Evolutionary conservation across 2,113 vertebrate species (phyloP).

Genomic region (Bathybates hornii): DNA sequence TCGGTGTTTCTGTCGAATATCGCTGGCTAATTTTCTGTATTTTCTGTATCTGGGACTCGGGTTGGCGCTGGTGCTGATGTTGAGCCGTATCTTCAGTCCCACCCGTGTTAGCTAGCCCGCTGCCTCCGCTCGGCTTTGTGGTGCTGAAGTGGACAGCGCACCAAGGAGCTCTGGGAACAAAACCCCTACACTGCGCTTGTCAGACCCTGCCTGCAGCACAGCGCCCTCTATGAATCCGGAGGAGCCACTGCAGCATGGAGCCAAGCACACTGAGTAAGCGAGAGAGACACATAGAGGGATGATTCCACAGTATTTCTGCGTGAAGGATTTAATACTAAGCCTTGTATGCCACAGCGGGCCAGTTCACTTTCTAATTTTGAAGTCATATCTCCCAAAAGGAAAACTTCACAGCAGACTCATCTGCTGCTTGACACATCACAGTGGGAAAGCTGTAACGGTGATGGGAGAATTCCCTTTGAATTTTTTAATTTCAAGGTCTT

Average conservation of each 20-base stretch:
- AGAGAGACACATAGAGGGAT: conserved; percentile 27
- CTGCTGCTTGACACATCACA: neutral
- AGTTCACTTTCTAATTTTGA: neutral
- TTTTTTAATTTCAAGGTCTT: neutral
- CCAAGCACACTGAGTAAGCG: neutral
- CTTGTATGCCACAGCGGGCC: neutral
- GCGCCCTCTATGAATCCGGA: conserved; percentile 42
- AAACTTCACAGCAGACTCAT: neutral
- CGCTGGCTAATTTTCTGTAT: neutral
- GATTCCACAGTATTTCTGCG: neutral
- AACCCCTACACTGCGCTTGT: neutral
- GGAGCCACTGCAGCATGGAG: neutral
- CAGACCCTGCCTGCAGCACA: neutral
- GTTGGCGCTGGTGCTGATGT: conserved; percentile 35
- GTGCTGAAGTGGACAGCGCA: conserved; percentile 77
- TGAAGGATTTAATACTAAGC: neutral
- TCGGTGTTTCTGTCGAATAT: neutral
- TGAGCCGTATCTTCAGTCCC: conserved; percentile 6
- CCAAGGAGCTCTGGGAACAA: conserved; percentile 43
- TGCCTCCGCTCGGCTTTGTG: conserved; percentile 51
- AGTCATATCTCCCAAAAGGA: neutral
- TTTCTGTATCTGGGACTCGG: neutral
- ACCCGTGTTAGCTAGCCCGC: conserved; percentile 31
- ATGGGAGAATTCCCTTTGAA: neutral
- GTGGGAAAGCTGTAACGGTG: neutral